A percentile compares a stretch with the other conserved stretches of the same genome.
These are phyloP conservation scores for Ctenochaetus hawaiiensis DNA, from an alignment of 2,797 vertebrate species.

Conservation along the genomic window DNA sequence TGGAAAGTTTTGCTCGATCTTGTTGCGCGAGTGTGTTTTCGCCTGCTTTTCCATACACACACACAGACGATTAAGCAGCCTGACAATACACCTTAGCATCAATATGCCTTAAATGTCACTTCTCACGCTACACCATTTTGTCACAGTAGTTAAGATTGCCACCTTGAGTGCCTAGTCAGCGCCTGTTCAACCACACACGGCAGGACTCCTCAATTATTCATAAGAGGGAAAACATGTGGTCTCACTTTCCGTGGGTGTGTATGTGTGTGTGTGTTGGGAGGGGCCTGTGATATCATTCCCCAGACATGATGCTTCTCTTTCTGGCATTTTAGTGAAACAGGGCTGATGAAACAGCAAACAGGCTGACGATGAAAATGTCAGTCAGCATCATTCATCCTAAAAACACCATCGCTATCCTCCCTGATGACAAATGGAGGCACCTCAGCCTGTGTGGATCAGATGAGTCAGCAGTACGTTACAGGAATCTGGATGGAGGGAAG, in stretches of 20 bases:
- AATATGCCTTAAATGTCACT: slow-evolving; percentile 60
- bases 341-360: slow-evolving; percentile 32
- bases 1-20: slow-evolving; percentile 11
- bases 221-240: slow-evolving; percentile 50
- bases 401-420: slow-evolving; percentile 26
- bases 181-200: slow-evolving; percentile 49
- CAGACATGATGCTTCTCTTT: slow-evolving; percentile 49
- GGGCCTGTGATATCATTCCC: slow-evolving; percentile 42
- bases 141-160: slow-evolving; percentile 58
- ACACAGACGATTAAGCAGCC: slow-evolving; percentile 33
- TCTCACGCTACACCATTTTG: slow-evolving; percentile 70
- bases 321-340: slow-evolving; percentile 53
- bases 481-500: slow-evolving; percentile 35
- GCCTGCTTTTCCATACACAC: slow-evolving; percentile 13
- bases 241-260: slow-evolving; percentile 43
- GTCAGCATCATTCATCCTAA: slow-evolving; percentile 40
- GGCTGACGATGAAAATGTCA: slow-evolving; percentile 43
- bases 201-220: slow-evolving; percentile 72
- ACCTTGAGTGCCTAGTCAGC: slow-evolving; percentile 62
- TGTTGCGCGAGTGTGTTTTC: slow-evolving; percentile 13
- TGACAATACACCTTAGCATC: slow-evolving; percentile 47
- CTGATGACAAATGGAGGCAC: slow-evolving; percentile 39
- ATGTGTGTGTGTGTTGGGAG: background rate
- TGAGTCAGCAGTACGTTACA: slow-evolving; percentile 66
- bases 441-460: slow-evolving; percentile 28